Base-by-base conservation (phyloP, 2,888 invertebrate genomes). In the Calliphora vomitoria region DNA sequence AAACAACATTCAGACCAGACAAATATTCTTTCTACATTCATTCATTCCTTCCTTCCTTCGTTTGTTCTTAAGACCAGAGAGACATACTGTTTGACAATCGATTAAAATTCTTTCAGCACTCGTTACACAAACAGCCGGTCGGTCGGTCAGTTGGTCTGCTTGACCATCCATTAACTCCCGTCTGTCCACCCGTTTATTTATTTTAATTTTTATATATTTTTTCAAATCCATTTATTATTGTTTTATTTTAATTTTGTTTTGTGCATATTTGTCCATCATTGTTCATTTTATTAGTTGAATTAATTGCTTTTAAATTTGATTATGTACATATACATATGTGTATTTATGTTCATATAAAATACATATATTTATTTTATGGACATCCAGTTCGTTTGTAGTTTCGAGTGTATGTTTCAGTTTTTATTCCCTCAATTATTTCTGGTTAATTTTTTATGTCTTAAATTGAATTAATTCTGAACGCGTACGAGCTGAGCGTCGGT, bases 241-340 rank as follows among this genome's bases (percentile, higher is more conserved):
- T 11, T 44, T 41, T 41, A 4, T 50, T 76, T 64, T 38, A 20
- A 41, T 38, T 41, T n/a, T 44, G 25, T 74, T 41, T 60, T 64
- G 13, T 76, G 50, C 64, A 76, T 38, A 64, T 53, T 76, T 76
- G 50, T 35, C 64, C 76, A 53, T 76, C 13, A 76, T 50, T 64
- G 6, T 75, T 50, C 6, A 18, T 58, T 72, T 76, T 82, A 76
- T 68, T 85, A 81, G 41, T 71, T 38, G 25, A 81, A 81, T 81
- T 85, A 85, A 85, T 85, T 85, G 85, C 41, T 85, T 81, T 81
- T 85, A 85, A 85, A 85, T 85, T 85, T 80, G 69, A 85, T 85
- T 85, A 80, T n/a, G 38, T 20, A 62, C 62, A 47, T 78, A 69
- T 66, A 6, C 6, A 35, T 35, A 6, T 31, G 4, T 4, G 53